A percentile compares a stretch with the other conserved stretches of the same genome.
phyloP scores from a whole-genome alignment of 1,140 invertebrate species.

The Drosophila athabasca region DNA sequence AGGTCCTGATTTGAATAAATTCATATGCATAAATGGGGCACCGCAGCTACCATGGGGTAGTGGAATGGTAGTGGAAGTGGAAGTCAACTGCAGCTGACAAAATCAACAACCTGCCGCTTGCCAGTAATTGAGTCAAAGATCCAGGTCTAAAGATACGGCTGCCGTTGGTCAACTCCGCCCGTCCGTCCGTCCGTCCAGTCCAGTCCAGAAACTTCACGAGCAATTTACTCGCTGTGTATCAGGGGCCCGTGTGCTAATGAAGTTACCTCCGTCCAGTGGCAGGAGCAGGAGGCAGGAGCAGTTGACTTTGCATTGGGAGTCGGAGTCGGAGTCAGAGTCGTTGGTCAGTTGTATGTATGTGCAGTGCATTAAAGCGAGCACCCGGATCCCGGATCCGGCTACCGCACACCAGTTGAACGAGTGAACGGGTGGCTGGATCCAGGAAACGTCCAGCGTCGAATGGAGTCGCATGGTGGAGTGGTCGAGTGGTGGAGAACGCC shows the following conservation, averaged over 20 bases:
- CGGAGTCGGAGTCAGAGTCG: too few species aligned
- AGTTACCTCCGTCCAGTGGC: slow-evolving; percentile 36
- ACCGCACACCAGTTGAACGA: slow-evolving; percentile 71
- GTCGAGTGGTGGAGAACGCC: slow-evolving; percentile 24
- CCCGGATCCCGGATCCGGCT: slow-evolving; percentile 33
- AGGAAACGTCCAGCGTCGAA: slow-evolving; percentile 10
- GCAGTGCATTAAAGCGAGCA: slow-evolving; percentile 43
- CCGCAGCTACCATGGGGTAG: slow-evolving; percentile 22
- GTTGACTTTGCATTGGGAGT: slow-evolving; percentile 9
- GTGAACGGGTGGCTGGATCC: slow-evolving; percentile 11
- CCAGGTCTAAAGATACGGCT: slow-evolving; percentile 25
- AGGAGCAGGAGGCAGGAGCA: slow-evolving; percentile 33
- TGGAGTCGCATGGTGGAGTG: slow-evolving; percentile 15
- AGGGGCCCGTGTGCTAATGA: slow-evolving; percentile 46
- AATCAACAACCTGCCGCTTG: slow-evolving; percentile 29
- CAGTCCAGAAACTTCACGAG: slow-evolving; percentile 42
- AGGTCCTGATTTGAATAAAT: slow-evolving; percentile 69
- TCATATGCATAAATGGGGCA: slow-evolving; percentile 73
- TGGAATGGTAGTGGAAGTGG: slow-evolving; percentile 14
- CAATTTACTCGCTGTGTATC: slow-evolving; percentile 47
- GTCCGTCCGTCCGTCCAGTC: neutral
- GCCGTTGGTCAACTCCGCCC: slow-evolving; percentile 8
- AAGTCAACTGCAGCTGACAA: slow-evolving; percentile 50
- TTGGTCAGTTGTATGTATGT: slow-evolving; percentile 11
- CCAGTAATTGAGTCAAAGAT: slow-evolving; percentile 64